A percentile compares a stretch with the other conserved stretches of the same genome.
Evolutionary conservation across 2,113 vertebrate species (phyloP).

Genomic region (Campylorhamphus procurvoides): DNA sequence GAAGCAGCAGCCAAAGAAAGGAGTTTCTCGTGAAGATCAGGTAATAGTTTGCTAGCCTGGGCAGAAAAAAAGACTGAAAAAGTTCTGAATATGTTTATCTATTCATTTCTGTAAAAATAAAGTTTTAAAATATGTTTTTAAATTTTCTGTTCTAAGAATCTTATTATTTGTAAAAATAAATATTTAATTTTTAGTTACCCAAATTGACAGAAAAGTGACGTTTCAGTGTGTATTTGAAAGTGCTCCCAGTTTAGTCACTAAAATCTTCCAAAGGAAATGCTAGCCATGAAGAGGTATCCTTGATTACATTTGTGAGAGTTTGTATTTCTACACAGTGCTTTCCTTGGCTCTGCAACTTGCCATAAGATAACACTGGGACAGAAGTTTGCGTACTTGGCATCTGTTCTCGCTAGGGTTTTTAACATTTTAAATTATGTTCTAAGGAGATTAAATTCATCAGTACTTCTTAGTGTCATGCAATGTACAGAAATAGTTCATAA

Average conservation of each 20-base stretch:
- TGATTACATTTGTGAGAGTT: neutral
- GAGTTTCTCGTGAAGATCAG: conserved; percentile 83
- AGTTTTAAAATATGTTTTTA: neutral
- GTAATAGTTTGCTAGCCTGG: conserved; percentile 60
- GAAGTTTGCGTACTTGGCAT: neutral
- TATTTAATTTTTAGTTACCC: neutral
- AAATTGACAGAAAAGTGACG: neutral
- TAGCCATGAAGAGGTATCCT: neutral
- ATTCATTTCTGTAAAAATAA: neutral
- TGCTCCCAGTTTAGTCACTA: neutral
- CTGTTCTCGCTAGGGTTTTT: neutral
- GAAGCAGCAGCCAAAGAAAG: conserved; percentile 84
- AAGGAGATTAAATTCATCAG: neutral
- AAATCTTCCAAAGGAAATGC: neutral
- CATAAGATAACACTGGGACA: neutral
- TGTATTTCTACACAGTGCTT: neutral
- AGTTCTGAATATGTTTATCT: neutral
- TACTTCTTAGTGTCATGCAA: neutral
- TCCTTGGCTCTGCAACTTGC: neutral
- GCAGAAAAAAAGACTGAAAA: neutral
- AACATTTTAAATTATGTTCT: neutral
- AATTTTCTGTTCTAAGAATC: neutral
- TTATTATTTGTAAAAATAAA: neutral
- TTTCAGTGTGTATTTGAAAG: neutral
- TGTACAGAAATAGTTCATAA: neutral